Evolutionary conservation across 2,888 invertebrate species (phyloP).

Genomic region (Dicranocentrus wangi): DNA sequence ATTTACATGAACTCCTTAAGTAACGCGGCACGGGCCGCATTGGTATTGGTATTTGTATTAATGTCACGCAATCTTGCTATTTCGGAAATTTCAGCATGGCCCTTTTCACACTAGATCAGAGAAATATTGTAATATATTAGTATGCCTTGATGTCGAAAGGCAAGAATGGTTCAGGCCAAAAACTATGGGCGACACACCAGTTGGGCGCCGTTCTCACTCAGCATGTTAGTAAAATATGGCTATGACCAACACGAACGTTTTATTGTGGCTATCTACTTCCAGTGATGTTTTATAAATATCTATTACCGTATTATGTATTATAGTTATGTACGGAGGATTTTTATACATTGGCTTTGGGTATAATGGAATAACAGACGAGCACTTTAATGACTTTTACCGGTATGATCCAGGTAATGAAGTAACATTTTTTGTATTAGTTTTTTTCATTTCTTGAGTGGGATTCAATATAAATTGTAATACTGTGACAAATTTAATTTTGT

Average conservation of each 20-base stretch:
- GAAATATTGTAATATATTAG: slow-evolving; percentile 81
- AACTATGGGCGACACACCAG: slow-evolving; percentile 80
- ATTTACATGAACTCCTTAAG: too few relatives aligned
- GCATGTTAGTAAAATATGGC: slow-evolving; percentile 81
- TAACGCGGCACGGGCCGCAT: too few relatives aligned
- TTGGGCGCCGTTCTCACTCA: slow-evolving; percentile 91
- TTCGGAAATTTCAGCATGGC: slow-evolving; percentile 78
- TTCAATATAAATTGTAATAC: too few relatives aligned
- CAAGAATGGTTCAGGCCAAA: slow-evolving; percentile 82
- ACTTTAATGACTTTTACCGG: slow-evolving; percentile 88
- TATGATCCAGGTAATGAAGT: slow-evolving; percentile 77
- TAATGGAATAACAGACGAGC: slow-evolving; percentile 84
- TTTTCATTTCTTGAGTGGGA: background rate
- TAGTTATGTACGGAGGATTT: slow-evolving; percentile 84
- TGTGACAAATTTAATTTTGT: background rate
- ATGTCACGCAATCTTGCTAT: too few relatives aligned
- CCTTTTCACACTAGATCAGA: slow-evolving; percentile 82
- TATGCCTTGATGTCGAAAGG: slow-evolving; percentile 83
- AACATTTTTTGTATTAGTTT: background rate
- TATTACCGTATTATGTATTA: slow-evolving; percentile 75
- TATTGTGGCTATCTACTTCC: background rate
- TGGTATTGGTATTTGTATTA: too few relatives aligned
- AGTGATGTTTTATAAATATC: too few relatives aligned
- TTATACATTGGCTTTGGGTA: slow-evolving; percentile 94
- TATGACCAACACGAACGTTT: background rate